phyloP scores from a whole-genome alignment of 2,113 vertebrate genomes.

The Uropsilus gracilis region DNA sequence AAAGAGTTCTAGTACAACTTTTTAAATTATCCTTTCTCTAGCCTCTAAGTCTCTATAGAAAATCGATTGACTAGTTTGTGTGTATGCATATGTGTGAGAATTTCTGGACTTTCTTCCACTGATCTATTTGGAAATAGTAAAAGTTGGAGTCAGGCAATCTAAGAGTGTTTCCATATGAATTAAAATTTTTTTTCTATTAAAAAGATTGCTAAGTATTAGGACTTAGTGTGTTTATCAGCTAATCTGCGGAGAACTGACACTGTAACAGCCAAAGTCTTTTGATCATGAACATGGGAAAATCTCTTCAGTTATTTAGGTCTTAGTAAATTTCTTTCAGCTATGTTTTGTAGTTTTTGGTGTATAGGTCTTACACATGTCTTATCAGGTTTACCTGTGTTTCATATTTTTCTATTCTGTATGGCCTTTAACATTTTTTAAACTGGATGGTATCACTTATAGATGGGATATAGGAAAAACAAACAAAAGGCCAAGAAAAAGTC shows the following conservation, averaged over 20 bases:
- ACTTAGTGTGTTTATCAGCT: not conserved
- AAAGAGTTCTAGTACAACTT: not conserved
- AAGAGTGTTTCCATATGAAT: not conserved
- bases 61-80: not conserved
- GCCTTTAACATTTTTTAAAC: no score
- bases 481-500: no score
- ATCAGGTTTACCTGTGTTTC: not conserved
- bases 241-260: not conserved
- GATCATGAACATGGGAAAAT: not conserved
- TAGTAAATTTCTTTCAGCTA: no score
- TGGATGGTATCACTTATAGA: no score
- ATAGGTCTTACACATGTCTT: not conserved
- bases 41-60: not conserved
- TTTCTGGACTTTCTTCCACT: not conserved
- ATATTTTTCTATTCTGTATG: not conserved
- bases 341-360: no score
- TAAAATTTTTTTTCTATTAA: slow-evolving; percentile 4
- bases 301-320: no score
- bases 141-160: not conserved
- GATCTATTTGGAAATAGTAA: not conserved
- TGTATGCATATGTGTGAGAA: not conserved
- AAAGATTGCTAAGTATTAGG: not conserved
- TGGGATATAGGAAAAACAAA: no score
- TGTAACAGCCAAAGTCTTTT: not conserved
- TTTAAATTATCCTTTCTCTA: not conserved